Evolutionary conservation across 1,140 invertebrate genomes (phyloP).

Genomic region (Calephelis virginiensis): DNA sequence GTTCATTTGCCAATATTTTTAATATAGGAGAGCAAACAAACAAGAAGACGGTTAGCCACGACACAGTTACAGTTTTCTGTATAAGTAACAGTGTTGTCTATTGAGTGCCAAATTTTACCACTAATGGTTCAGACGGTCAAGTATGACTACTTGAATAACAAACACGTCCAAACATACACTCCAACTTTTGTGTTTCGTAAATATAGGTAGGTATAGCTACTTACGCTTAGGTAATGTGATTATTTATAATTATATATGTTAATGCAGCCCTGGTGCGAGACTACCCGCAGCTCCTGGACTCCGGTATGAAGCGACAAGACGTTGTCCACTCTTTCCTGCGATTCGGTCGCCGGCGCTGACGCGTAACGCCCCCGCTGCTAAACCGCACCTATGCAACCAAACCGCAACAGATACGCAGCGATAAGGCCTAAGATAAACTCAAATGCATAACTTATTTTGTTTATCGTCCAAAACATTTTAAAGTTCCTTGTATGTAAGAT

Average conservation of each 20-base stretch:
- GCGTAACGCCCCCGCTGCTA: slow-evolving; percentile 9
- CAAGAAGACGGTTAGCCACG: too few relatives aligned
- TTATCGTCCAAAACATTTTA: slow-evolving; percentile 68
- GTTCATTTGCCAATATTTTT: slow-evolving; percentile 26
- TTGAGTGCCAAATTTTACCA: too few relatives aligned
- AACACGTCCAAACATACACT: too few relatives aligned
- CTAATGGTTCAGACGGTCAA: neutral
- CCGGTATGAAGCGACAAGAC: slow-evolving; percentile 87
- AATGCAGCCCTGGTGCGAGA: slow-evolving; percentile 67
- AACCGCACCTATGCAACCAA: slow-evolving; percentile 22
- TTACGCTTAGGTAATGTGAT: too few relatives aligned
- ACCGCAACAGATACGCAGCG: slow-evolving; percentile 20
- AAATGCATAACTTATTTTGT: slow-evolving; percentile 34
- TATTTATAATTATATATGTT: neutral
- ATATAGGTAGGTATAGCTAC: too few relatives aligned
- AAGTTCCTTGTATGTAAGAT: slow-evolving; percentile 49
- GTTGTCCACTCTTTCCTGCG: slow-evolving; percentile 90
- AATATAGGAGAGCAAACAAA: too few relatives aligned
- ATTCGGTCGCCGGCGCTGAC: slow-evolving; percentile 84
- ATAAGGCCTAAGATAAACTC: slow-evolving; percentile 16
- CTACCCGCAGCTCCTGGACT: slow-evolving; percentile 77
- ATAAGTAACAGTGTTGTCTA: too few relatives aligned
- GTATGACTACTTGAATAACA: neutral
- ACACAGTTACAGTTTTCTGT: too few relatives aligned
- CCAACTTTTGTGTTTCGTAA: too few relatives aligned